Evolutionary conservation across 2,888 invertebrate genomes (phyloP), one percentile per base, ranked within the genome.

Genomic region (Andrena dorsata): DNA sequence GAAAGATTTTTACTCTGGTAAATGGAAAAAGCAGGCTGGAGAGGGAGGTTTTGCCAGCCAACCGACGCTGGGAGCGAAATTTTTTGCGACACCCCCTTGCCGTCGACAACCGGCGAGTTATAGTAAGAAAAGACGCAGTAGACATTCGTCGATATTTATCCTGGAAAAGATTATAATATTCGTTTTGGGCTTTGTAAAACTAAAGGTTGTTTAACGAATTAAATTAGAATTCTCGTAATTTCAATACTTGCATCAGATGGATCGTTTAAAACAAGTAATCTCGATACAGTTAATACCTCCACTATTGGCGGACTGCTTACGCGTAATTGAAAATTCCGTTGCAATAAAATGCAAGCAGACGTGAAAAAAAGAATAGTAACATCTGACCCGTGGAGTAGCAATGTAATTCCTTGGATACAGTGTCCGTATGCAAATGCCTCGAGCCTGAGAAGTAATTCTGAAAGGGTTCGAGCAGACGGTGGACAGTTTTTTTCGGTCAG

Each of bases 401-500:
- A 63, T 51, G 26, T 74, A 65, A 64, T 76, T 87, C 69, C 66
- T 71, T 73, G 56, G 60, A 70, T 84, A 73, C 10, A n/a, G 63
- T 13, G 64, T 35, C 56, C 72, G 58, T 88, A 90, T 90, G 90
- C 88, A 90, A 90, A 90, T 90, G 68, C 60, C 13, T 20, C 13
- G 32, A 65, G 80, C 80, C 87, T 87, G 88, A 87, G 86, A 89
- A 87, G 84, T 84, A 83, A 81, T 84, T 81, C 72, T 78, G 76
- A 82, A 88, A 83, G 86, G 89, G 87, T 88, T 87, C 63, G 82
- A 78, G 70, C 78, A 80, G 73, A 74, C 84, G 81, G 82, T 88
- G 88, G 86, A 84, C 86, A 90, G 82, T 89, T 92, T 92, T 92
- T 92, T 92, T 92, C 89, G 89, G 89, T 87, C 89, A 87, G 83